Conservation (phyloP, 2,113 vertebrate species). For the Mesoclemmys tuberculata region DNA sequence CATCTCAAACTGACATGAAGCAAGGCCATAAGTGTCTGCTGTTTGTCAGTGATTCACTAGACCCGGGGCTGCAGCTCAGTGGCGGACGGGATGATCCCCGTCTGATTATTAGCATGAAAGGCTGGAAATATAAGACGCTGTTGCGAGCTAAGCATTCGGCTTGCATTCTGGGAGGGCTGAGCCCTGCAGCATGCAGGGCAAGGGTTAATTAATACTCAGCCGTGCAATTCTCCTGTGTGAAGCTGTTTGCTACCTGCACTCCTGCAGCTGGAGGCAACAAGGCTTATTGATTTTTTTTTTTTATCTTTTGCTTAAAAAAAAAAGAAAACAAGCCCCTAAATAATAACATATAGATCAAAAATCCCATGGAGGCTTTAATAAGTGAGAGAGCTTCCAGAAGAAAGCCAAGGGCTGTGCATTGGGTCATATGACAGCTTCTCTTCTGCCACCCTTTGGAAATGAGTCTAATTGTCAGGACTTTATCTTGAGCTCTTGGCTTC, state of each 20-base stretch:
- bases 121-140: background rate
- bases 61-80: background rate
- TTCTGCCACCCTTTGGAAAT: accelerated
- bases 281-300: accelerated
- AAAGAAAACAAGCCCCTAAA: background rate
- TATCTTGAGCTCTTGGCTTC: background rate
- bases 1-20: background rate
- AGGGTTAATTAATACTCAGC: too few species aligned
- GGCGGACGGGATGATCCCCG: background rate
- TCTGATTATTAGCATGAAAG: background rate
- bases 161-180: background rate
- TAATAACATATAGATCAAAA: background rate
- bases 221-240: background rate
- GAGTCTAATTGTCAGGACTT: background rate
- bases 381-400: background rate
- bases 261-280: accelerated
- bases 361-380: background rate
- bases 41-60: background rate
- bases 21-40: background rate
- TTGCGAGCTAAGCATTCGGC: background rate
- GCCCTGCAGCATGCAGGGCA: accelerated
- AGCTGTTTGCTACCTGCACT: background rate
- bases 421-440: accelerated
- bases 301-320: background rate
- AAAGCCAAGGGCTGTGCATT: background rate